Conservation (phyloP, 2,797 vertebrate species). For the Carduelis carduelis region DNA sequence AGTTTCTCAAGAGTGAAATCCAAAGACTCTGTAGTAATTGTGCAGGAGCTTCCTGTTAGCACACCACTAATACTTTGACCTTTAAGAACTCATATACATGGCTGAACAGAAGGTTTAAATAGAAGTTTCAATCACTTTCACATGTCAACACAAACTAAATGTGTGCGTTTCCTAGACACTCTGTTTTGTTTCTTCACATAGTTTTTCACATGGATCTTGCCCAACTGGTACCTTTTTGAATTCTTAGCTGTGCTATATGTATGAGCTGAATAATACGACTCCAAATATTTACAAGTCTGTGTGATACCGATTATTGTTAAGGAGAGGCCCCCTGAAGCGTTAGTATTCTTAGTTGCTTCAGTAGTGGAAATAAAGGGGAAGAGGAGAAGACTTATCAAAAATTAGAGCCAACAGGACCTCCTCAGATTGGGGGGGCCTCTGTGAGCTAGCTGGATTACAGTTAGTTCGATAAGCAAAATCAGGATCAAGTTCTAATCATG, state of each 20-base stretch:
- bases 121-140: not conserved
- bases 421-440: not conserved
- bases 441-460: not conserved
- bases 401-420: not conserved
- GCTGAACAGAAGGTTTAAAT: not conserved
- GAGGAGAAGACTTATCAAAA: not conserved
- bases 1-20: not conserved
- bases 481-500: not conserved
- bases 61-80: not conserved
- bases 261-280: not conserved
- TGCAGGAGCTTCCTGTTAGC: not conserved
- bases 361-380: not conserved
- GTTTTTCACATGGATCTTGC: not conserved
- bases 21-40: not conserved
- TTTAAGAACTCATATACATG: not conserved
- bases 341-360: slow-evolving; percentile 54
- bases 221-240: not conserved
- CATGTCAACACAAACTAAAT: not conserved
- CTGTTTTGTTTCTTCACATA: not conserved
- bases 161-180: not conserved
- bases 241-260: not conserved
- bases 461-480: not conserved
- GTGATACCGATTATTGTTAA: not conserved
- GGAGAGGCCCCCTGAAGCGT: not conserved
- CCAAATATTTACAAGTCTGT: not conserved